These are phyloP conservation scores for Heterochromis multidens DNA, from an alignment of 2,113 vertebrate genomes.

Conservation along the genomic window DNA sequence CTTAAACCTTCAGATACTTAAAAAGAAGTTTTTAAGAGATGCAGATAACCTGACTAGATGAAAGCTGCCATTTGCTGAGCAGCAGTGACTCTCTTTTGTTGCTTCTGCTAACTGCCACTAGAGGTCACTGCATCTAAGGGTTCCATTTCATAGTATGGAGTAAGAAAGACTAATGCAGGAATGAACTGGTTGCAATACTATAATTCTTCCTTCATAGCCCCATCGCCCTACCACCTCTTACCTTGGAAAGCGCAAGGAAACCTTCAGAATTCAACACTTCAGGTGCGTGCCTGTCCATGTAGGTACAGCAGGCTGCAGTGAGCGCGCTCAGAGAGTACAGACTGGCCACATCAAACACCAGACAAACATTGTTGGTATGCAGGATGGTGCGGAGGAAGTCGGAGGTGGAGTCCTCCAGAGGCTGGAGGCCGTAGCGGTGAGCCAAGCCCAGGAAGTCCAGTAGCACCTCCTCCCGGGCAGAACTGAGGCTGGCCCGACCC, in stretches of 20 bases:
- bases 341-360: slow-evolving; percentile 96
- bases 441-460: slow-evolving; percentile 95
- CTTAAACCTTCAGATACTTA: neutral
- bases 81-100: neutral
- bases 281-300: slow-evolving; percentile 93
- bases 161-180: neutral
- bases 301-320: slow-evolving; percentile 90
- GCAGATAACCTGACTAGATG: neutral
- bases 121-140: neutral
- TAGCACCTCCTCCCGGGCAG: slow-evolving; percentile 92
- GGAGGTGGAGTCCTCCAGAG: slow-evolving; percentile 92
- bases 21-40: neutral
- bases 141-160: neutral
- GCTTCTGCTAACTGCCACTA: neutral
- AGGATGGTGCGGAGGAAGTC: slow-evolving; percentile 96
- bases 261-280: slow-evolving; percentile 91
- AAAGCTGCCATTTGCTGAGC: neutral
- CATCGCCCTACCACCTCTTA: slow-evolving; percentile 27
- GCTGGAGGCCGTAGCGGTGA: slow-evolving; percentile 95
- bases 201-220: neutral
- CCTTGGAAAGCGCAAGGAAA: slow-evolving; percentile 93
- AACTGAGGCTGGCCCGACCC: slow-evolving; percentile 89
- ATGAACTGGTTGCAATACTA: neutral
- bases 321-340: slow-evolving; percentile 90
- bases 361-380: slow-evolving; percentile 93